Percentiles rank a stretch among this genome's conserved stretches.
phyloP scores from a whole-genome alignment of 2,797 vertebrate species.

The Pristis pectinata region DNA sequence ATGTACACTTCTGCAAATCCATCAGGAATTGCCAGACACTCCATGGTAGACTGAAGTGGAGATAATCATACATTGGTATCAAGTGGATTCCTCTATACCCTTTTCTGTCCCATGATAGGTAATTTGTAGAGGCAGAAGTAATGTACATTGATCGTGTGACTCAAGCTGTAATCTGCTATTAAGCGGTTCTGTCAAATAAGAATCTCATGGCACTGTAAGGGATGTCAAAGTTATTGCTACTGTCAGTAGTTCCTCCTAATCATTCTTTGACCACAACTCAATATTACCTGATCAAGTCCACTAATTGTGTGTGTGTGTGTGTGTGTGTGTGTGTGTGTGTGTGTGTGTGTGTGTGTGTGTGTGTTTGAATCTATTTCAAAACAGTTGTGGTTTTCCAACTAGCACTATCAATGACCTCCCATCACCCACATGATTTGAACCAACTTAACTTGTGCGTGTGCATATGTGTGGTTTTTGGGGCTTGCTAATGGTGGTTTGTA shows the following conservation, averaged over 20 bases:
- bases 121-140: neutral
- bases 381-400: too few relatives aligned
- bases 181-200: neutral
- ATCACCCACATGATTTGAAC: too few relatives aligned
- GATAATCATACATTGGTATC: neutral
- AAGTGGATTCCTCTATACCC: neutral
- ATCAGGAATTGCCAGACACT: neutral
- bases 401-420: too few relatives aligned
- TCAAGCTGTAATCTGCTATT: neutral
- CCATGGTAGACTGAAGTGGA: neutral
- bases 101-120: neutral
- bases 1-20: neutral
- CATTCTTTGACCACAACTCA: neutral
- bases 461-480: too few relatives aligned
- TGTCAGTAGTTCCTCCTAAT: neutral
- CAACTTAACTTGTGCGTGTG: too few relatives aligned
- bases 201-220: neutral
- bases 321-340: too few relatives aligned
- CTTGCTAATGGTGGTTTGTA: too few relatives aligned
- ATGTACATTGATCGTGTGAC: neutral
- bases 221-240: neutral
- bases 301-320: neutral
- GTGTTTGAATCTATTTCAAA: too few relatives aligned
- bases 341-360: too few relatives aligned
- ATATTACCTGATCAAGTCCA: neutral